Base-by-base conservation (phyloP, 2,113 vertebrate genomes). In the Poeciliopsis prolifica region DNA sequence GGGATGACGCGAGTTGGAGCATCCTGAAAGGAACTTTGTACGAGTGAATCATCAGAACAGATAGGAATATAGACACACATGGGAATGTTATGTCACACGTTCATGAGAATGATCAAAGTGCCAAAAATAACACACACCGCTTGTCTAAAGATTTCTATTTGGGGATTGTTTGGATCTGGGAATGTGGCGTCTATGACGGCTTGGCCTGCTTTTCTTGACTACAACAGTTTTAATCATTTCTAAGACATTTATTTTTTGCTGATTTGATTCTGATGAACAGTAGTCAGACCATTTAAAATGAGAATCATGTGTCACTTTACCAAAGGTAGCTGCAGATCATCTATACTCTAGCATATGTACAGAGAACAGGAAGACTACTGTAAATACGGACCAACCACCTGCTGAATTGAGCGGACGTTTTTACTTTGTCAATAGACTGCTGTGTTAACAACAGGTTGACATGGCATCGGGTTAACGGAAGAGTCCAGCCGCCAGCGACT, bases 41-140 rank as follows among this genome's bases (percentile, higher is more conserved):
- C 8, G 13, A 73, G 17, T 62, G 61, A 69, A 74, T 65, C 29
- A 17, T 68, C 60, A 44, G 42, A n/a, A 33, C 26, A 75, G 29
- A 72, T 24, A 63, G 17, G 62, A n/a, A 75, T 5, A 70, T 44
- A 35, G 0, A 33, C 22, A 63, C 26, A 31, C 22, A 44, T 17
- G 33, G n/a, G 8, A 33, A 26, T 17, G 68, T 60, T 67, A 48
- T 33, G 29, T 61, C n/a, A 48, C n/a, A 64, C 12, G 54, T 24
- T 69, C 26, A n/a, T 58, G 37, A 72, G 4, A n/a, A 35, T 1
- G 61, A 1, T 51, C 48, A 61, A 30, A 13, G 40, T 28, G 22
- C 22, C 30, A 15, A 63, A 28, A 42, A 37, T 24, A 31, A 13
- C 35, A 19, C 5, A 13, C 28, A n/a, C 10, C 42, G 64, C 22